Percentiles rank a stretch among this genome's conserved stretches.
phyloP scores from a whole-genome alignment of 2,113 vertebrate species.

The Ibidorhyncha struthersii region DNA sequence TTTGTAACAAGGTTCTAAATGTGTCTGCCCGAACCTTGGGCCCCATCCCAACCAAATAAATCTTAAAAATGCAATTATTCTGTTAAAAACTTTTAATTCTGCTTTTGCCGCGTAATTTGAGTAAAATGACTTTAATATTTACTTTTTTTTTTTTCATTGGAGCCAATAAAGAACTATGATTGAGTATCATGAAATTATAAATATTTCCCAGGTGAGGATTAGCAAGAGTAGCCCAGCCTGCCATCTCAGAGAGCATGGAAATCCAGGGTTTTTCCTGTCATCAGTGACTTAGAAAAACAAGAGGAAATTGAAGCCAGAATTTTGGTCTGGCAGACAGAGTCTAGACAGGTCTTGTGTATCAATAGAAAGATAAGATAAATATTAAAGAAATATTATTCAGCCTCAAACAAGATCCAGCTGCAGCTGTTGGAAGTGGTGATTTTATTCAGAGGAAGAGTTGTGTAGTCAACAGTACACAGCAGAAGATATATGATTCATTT shows the following conservation, averaged over 20 bases:
- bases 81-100: not conserved
- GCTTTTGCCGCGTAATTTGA: not conserved
- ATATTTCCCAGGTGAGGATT: not conserved
- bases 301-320: not conserved
- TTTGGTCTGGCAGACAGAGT: not conserved
- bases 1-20: not conserved
- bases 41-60: not conserved
- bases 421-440: not conserved
- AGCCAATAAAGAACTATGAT: not conserved
- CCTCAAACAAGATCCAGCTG: not conserved
- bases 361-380: slow-evolving; percentile 1
- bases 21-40: not conserved
- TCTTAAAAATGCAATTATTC: not conserved
- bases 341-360: not conserved
- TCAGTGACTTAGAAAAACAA: not conserved
- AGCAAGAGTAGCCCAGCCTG: not conserved
- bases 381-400: slow-evolving; percentile 20
- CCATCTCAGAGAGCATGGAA: not conserved
- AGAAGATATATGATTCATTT: slow-evolving; percentile 11
- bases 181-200: not conserved
- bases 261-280: not conserved
- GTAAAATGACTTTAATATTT: not conserved
- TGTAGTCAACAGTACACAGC: not conserved
- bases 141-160: not conserved
- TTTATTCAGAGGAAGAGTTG: slow-evolving; percentile 20